A percentile compares a stretch with the other conserved stretches of the same genome.
Evolutionary conservation across 2,113 vertebrate genomes (phyloP).

Genomic region (Notothenia coriiceps): DNA sequence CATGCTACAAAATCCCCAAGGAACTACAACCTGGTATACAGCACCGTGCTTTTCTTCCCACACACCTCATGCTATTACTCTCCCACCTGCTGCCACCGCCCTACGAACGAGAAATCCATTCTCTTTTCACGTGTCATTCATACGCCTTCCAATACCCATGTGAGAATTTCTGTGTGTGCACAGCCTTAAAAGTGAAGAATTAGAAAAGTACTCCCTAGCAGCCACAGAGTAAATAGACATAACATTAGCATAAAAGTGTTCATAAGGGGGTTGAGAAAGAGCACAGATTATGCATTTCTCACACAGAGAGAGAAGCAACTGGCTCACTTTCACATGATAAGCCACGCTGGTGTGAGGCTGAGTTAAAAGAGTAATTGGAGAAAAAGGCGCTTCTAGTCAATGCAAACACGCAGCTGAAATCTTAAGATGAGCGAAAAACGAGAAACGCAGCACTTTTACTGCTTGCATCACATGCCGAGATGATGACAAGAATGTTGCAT

Average conservation of each 20-base stretch:
- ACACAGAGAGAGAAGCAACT: conserved; percentile 33
- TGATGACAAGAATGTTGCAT: conserved; percentile 29
- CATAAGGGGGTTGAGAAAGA: conserved; percentile 37
- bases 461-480: conserved; percentile 27
- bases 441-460: conserved; percentile 35
- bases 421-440: conserved; percentile 34
- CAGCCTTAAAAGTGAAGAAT: conserved; percentile 44
- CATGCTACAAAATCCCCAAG: conserved; percentile 31
- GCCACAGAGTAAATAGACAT: conserved; percentile 58
- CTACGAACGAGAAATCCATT: conserved; percentile 24
- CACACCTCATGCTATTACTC: conserved; percentile 39
- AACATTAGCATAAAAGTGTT: conserved; percentile 68
- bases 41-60: conserved; percentile 25
- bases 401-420: conserved; percentile 25
- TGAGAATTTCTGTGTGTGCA: conserved; percentile 5
- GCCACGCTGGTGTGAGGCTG: conserved; percentile 15
- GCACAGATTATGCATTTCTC: conserved; percentile 63
- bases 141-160: conserved; percentile 22
- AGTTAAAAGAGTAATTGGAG: conserved; percentile 59
- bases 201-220: conserved; percentile 47
- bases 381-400: conserved; percentile 22
- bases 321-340: conserved; percentile 56
- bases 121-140: conserved; percentile 17
- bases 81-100: conserved; percentile 45
- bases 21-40: conserved; percentile 13